Evolutionary conservation across 2,113 vertebrate genomes (phyloP), one percentile per base, ranked within the genome.

Genomic region (Zosterops pallidus): DNA sequence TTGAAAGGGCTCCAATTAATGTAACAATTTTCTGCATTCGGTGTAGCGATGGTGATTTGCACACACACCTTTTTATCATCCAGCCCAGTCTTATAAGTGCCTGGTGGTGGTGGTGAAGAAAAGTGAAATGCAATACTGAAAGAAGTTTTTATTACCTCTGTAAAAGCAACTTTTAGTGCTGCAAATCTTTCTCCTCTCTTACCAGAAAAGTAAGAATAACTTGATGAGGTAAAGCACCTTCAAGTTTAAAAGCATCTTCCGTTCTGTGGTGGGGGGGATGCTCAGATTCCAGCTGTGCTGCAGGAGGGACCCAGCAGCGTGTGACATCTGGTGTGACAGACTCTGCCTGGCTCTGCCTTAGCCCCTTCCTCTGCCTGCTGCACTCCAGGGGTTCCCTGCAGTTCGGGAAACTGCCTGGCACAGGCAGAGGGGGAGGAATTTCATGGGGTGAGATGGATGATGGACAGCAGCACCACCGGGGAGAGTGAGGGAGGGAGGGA

Each of bases 281-380:
- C 75, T 7, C 4, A 52, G 80, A 59, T 55, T 74, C 59, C 42
- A 44, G 76, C 83, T 29, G 91, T 33, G 80, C 86, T 60, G 86
- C 91, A 86, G 93, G 57, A 95, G 89, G 69, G 41, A 79, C 44
- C 83, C 84, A 15, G 76, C 80, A 80, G 72, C 31, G 5, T 49
- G 90, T 88, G 95, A 87, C 62, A 37, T 42, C 89, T 19, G 68
- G 4, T 52, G 93, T 92, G 94, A 89, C 71, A 96, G 93, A 97
- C 75, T 93, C 75, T 49, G 62, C 83, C 85, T 17, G 67, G 95
- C 4, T 84, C 89, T 82, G 57, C 5, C 94, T 97, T 50, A 67
- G 35, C 67, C 94, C 93, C 81, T 92, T 94, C 68, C 82, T 76
- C 67, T 6, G 41, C 28, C 65, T 24, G 42, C 5, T 16, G 15